phyloP scores from a whole-genome alignment of 2,888 invertebrate genomes.

The Axea sp. region DNA sequence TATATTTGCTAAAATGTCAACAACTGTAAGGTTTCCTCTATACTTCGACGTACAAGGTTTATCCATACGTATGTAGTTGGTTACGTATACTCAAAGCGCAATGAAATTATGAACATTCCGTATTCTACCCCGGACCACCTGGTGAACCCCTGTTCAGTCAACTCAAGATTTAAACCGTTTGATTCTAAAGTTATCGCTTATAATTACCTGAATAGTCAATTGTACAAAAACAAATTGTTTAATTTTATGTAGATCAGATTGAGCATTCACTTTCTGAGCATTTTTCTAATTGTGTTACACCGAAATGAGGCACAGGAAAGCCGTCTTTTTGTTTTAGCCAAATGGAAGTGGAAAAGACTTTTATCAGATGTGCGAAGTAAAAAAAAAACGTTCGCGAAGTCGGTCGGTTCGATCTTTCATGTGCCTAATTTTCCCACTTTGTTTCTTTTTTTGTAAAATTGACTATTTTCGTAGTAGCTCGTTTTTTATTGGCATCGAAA shows the following conservation, averaged over 20 bases:
- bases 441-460: slow-evolving; percentile 50
- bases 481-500: slow-evolving; percentile 61
- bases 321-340: too few species aligned
- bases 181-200: slow-evolving; percentile 41
- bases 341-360: too few species aligned
- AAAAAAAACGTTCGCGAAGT: too few species aligned
- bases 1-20: slow-evolving; percentile 58
- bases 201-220: slow-evolving; percentile 43
- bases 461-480: slow-evolving; percentile 54
- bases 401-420: not conserved
- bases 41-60: slow-evolving; percentile 32
- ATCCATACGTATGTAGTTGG: slow-evolving; percentile 28
- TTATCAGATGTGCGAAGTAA: too few species aligned
- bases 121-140: slow-evolving; percentile 75
- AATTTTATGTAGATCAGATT: slow-evolving; percentile 25
- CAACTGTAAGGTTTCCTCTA: slow-evolving; percentile 57
- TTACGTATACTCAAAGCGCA: slow-evolving; percentile 40
- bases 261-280: slow-evolving; percentile 51
- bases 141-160: slow-evolving; percentile 5
- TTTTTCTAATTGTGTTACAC: too few species aligned
- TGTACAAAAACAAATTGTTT: slow-evolving; percentile 45
- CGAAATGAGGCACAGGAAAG: slow-evolving; percentile 47
- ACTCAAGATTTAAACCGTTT: slow-evolving; percentile 18
- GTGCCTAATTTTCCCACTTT: slow-evolving; percentile 36
- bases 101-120: slow-evolving; percentile 22